Conservation (phyloP, 2,888 invertebrate species). For the Clistopyga incitator region DNA sequence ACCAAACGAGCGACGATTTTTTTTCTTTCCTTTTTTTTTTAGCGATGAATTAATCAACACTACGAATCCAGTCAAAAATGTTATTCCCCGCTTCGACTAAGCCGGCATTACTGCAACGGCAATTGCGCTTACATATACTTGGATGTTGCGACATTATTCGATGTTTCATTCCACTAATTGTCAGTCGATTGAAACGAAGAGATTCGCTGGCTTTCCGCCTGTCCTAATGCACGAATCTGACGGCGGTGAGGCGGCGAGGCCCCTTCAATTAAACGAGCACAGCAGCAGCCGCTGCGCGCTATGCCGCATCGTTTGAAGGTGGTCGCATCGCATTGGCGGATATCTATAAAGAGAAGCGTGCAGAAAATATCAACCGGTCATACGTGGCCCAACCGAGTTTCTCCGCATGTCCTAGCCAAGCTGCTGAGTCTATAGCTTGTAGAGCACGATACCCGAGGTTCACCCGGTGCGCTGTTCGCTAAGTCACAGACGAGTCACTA, state of each 20-base stretch:
- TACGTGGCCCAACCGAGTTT: constrained; percentile 84
- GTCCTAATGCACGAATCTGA: constrained; percentile 1
- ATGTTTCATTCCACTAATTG: background rate
- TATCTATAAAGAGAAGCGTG: constrained; percentile 66
- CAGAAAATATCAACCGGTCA: constrained; percentile 68
- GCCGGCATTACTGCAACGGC: background rate
- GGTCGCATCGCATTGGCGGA: constrained; percentile 67
- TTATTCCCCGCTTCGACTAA: background rate
- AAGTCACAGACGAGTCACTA: constrained; percentile 17
- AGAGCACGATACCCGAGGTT: constrained; percentile 19
- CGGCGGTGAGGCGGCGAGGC: background rate
- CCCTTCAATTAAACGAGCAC: constrained; percentile 28
- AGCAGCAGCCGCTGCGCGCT: constrained; percentile 22
- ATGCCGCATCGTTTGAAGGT: constrained; percentile 61
- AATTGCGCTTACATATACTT: background rate
- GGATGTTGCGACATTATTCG: background rate
- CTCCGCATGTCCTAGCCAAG: constrained; percentile 76
- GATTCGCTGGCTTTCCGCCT: background rate
- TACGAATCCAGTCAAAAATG: too few species aligned
- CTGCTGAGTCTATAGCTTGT: constrained; percentile 22
- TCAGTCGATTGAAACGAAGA: background rate
- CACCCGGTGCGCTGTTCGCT: constrained; percentile 3
- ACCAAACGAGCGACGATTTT: background rate
- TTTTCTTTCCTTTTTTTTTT: background rate
- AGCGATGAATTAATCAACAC: too few species aligned